Evolutionary conservation across 2,113 vertebrate species (phyloP), one percentile per base, ranked within the genome.

Genomic region (Daboia siamensis): DNA sequence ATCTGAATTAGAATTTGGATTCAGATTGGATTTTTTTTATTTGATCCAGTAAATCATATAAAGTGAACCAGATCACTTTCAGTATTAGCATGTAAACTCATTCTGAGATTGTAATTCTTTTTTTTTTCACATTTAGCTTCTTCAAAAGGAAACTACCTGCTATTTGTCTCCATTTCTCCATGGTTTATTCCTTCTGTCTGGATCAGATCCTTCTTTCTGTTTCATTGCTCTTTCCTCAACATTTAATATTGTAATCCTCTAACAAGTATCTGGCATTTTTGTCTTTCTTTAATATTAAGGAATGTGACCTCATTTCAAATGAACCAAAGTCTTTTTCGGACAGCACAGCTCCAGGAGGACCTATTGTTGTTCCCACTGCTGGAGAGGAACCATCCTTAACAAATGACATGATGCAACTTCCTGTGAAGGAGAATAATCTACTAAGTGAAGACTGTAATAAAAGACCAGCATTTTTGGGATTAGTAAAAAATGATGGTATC

Each of bases 321-420:
- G 97, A 98, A 94, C 96, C 97, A 94, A 98, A 98, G 93, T 96
- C 97, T 94, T 93, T 97, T 95, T 91, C 94, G 89, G 95, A 96
- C 94, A 97, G 97, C 94, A 94, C 95, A 93, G 97, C 97, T 94
- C 87, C 95, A 13, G 91, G 95, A 54, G 96, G 97, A 54, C 98
- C 99, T 85, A 98, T 99, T 96, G 97, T 98, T 95, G 98, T 99
- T 92, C 99, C 99, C 89, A 98, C 98, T n/a, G 98, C 98, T 93
- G 94, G 96, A 96, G 96, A 96, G 87, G 96, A 98, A 94, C 92
- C 94, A 85, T 33, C 94, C 92, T 90, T 95, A 84, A 55, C 92
- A 90, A 94, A 94, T 1, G 93, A 15, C 1, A 93, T 95, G 92
- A 97, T 95, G 95, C 96, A 94, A 84, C 26, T 92, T 92, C n/a